Evolutionary conservation across 2,797 vertebrate genomes (phyloP).

Genomic region (Chrysocyon brachyurus): DNA sequence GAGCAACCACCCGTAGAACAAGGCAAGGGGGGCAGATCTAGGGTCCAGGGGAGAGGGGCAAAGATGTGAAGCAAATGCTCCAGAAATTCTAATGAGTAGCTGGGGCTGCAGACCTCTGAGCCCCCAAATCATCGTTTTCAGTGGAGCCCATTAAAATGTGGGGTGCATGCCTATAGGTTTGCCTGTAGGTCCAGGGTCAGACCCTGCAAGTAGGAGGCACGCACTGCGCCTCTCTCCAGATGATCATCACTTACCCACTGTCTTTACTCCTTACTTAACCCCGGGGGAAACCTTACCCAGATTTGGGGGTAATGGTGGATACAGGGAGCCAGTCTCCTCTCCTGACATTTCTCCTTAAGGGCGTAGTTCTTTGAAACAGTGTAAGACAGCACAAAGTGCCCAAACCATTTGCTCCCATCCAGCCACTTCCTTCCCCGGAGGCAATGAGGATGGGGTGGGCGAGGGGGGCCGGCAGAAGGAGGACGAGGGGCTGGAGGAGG

Average conservation of each 20-base stretch:
- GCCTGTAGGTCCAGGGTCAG: no score
- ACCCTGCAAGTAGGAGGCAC: background rate
- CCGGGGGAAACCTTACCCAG: background rate
- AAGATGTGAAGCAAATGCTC: background rate
- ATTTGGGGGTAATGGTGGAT: background rate
- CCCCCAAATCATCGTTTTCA: background rate
- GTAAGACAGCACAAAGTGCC: background rate
- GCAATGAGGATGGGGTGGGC: background rate
- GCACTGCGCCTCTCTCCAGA: background rate
- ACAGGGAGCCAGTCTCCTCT: background rate
- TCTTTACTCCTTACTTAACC: constrained; percentile 5
- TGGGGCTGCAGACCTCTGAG: background rate
- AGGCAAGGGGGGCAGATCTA: background rate
- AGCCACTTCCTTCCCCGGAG: background rate
- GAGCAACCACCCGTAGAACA: background rate
- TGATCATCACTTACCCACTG: background rate
- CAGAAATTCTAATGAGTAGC: background rate
- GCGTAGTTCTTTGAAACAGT: background rate
- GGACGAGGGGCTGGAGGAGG: background rate
- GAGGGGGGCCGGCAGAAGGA: background rate
- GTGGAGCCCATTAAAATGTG: background rate
- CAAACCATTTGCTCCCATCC: background rate
- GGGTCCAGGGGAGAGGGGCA: background rate
- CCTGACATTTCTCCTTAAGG: constrained; percentile 35
- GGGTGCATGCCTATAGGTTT: no score